Base-by-base conservation (phyloP, 2,888 invertebrate genomes). In the Drosophila infuscata region DNA sequence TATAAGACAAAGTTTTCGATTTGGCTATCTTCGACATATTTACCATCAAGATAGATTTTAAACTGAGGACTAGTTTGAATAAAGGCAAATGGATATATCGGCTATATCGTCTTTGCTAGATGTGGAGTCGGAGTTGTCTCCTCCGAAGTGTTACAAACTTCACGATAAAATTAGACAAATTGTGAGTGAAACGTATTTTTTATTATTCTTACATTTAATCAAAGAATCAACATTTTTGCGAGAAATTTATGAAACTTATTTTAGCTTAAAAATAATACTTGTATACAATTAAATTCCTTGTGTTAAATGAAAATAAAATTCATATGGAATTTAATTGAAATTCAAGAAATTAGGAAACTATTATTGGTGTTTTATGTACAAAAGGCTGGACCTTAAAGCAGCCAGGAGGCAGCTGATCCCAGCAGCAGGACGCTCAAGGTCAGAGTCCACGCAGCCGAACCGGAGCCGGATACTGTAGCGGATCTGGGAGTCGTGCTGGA, bases 131-230 rank as follows among this genome's bases (percentile, higher is more conserved):
- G 7, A 17, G 15, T 6, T 3, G 38, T 38, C 17, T 38, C 7
- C 7, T 38, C 7, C 7, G 17, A 38, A 8, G 8, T 38, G 3
- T n/a, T 8, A 38, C 20, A 25, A 25, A 25, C 20, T 25, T 25
- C 20, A 25, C 20, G 20, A 25, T 25, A 25, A 25, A 25, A 25
- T 25, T 25, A 25, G 8, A 15, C 15, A 25, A 25, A 4, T 46
- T 46, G 7, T 25, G 12, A 46, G 7, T 46, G 15, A 15, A 46
- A 25, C 46, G 0, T 29, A 0, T 25, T 46, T 46, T 15, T 46
- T 46, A 15, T 53, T 17, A 49, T 69, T 67, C 78, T 78, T 82
- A 82, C 41, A 67, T 79, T 84, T 88, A 87, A 78, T 82, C 70
- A 67, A 69, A 76, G 12, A 38, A n/a, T n/a, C 12, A n/a, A n/a